phyloP scores from a whole-genome alignment of 2,113 vertebrate genomes.

The Ailurus styani region DNA sequence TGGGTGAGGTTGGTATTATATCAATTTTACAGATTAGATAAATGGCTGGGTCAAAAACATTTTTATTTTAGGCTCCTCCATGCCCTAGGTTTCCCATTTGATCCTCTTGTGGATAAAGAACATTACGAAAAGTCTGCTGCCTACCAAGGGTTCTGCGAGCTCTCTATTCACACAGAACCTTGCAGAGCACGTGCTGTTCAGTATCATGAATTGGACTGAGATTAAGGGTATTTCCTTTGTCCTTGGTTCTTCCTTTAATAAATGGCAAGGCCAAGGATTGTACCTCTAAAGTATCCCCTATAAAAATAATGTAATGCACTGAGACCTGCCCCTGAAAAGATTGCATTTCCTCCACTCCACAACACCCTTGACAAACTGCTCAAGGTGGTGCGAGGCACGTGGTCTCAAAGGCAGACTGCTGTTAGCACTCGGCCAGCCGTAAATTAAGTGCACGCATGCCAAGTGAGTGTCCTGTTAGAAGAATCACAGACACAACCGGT shows the following conservation, averaged over 20 bases:
- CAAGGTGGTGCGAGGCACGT: fast-evolving
- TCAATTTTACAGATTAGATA: background rate
- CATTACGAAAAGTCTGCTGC: background rate
- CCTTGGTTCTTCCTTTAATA: background rate
- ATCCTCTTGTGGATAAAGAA: fast-evolving
- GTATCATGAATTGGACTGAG: background rate
- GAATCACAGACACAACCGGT: background rate
- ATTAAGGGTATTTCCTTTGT: background rate
- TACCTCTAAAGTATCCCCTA: background rate
- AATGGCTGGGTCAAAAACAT: background rate
- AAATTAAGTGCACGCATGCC: background rate
- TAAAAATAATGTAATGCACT: background rate
- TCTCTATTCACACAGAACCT: background rate
- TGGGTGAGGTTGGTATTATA: background rate
- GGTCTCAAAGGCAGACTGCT: background rate
- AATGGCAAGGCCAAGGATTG: background rate
- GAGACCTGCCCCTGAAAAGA: background rate
- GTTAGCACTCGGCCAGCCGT: background rate
- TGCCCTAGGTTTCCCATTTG: background rate
- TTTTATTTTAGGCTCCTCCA: fast-evolving
- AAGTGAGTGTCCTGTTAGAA: background rate
- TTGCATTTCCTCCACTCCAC: background rate
- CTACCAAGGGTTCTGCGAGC: background rate
- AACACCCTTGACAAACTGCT: background rate
- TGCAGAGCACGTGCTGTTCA: background rate